Percentiles rank a stretch among this genome's conserved stretches.
Conservation (phyloP, 1,140 invertebrate species). For the Chironomus tepperi region DNA sequence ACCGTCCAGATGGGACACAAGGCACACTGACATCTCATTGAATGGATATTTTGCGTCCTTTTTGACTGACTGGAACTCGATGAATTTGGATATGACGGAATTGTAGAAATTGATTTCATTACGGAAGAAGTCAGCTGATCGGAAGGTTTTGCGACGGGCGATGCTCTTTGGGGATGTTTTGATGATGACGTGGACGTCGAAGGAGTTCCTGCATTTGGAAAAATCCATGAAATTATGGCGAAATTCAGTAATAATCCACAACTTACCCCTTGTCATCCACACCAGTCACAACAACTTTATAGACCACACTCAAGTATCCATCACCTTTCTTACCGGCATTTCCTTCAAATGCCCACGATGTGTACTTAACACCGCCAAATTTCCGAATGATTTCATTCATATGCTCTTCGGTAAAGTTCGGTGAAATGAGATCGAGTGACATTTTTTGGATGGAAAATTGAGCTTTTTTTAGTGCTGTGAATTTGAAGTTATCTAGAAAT, state of each 20-base stretch:
- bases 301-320: conserved; percentile 29
- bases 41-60: conserved; percentile 44
- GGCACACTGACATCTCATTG: conserved; percentile 45
- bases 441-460: background rate
- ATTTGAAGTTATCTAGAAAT: no score
- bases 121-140: conserved; percentile 55
- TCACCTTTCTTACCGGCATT: conserved; percentile 26
- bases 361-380: conserved; percentile 39
- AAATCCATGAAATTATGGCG: no score
- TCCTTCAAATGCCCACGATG: conserved; percentile 42
- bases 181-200: conserved; percentile 45
- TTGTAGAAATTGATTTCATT: conserved; percentile 59
- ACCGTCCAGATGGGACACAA: conserved; percentile 48
- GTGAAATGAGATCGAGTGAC: conserved; percentile 34
- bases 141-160: conserved; percentile 51
- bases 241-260: background rate
- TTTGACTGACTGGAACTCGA: conserved; percentile 42
- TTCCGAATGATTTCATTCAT: conserved; percentile 41
- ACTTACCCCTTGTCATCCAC: background rate
- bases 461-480: no score
- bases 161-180: conserved; percentile 55
- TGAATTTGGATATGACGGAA: conserved; percentile 45
- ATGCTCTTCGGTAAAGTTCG: conserved; percentile 41
- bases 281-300: conserved; percentile 26
- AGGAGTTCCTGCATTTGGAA: conserved; percentile 15